Evolutionary conservation across 2,888 invertebrate genomes (phyloP), one percentile per base, ranked within the genome.

Genomic region (Eilema griseolum): DNA sequence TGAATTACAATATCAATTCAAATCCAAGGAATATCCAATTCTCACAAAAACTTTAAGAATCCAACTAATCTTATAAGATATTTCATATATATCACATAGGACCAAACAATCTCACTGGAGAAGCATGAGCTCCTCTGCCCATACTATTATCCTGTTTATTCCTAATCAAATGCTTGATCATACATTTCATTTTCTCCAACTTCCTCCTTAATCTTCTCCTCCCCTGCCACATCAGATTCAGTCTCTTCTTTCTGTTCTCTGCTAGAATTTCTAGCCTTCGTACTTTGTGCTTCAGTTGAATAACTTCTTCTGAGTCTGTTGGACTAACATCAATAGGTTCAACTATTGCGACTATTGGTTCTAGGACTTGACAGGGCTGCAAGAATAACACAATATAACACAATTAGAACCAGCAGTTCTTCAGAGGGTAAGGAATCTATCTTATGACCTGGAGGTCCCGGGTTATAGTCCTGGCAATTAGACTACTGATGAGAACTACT

Each of bases 151-250:
- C 72, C 37, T 80, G 78, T 72, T 88, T 90, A 73, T 84, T 81
- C 71, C 84, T 89, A 12, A 92, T 87, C 68, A 93, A 85, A 84
- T 93, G 91, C 76, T 88, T 88, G 7, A 94, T 84, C 70, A 93
- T 80, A 61, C 74, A 71, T 26, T 88, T 90, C 88, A 93, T 88
- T 62, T 82, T 77, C 0, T 88, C 86, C n/a, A 93, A 60, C 74
- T 92, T 92, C 68, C 82, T 89, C 56, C 80, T 76, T 14, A 93
- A 80, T 28, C 89, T 81, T 66, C 83, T 82, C 57, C 89, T 90
- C 0, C 86, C 80, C 68, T 90, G 91, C 90, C 91, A 90, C 88
- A 93, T 87, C 0, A 88, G 79, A 37, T 89, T 88, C 12, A 93
- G 77, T 64, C 86, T 86, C 46, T 83, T 85, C 72, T 90, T 92